Evolutionary conservation across 2,113 vertebrate genomes (phyloP), one percentile per base, ranked within the genome.

Genomic region (Gopherus flavomarginatus): DNA sequence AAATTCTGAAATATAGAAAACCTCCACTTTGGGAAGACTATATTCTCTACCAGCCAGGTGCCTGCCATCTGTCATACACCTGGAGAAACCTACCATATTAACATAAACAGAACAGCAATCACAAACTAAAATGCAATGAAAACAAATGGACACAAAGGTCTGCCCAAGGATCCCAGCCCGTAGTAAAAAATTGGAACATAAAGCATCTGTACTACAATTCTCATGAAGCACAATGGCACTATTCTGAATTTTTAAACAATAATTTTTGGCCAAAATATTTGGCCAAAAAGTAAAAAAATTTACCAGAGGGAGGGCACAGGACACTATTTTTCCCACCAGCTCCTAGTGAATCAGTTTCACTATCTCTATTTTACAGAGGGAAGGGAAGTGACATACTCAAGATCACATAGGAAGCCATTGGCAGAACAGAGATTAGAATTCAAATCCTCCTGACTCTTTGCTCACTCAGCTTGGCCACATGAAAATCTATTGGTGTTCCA

Each of bases 311-410:
- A 72, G 31, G 78, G 80, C 56, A 17, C 38, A 83, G 78, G 93
- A 95, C 44, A 89, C 57, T 94, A 29, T 80, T 96, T 93, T 92
- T 54, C 91, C 65, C 87, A 95, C 85, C 79, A 88, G 52, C 75
- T 90, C 59, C 14, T 27, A 87, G 81, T 94, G 53, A 10, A 26
- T 81, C n/a, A 38, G 93, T 92, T 88, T 93, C 88, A 93, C 91
- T 88, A 79, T 59, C 13, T 87, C 81, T 95, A 84, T 88, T 94
- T 92, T 49, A 11, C 4, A 59, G 57, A 59, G 14, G 29, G 31
- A 29, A 65, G 14, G 29, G 29, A 65, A 65, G 14, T 65, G 31
- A 65, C 29, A 65, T 16, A 31, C 31, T 35, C 14, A 65, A 8
- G 56, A 57, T 26, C 24, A 27, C 56, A 57, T 4, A 26, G 59